Evolutionary conservation across 2,888 invertebrate species (phyloP).

Genomic region (Caenorhabditis japonica): DNA sequence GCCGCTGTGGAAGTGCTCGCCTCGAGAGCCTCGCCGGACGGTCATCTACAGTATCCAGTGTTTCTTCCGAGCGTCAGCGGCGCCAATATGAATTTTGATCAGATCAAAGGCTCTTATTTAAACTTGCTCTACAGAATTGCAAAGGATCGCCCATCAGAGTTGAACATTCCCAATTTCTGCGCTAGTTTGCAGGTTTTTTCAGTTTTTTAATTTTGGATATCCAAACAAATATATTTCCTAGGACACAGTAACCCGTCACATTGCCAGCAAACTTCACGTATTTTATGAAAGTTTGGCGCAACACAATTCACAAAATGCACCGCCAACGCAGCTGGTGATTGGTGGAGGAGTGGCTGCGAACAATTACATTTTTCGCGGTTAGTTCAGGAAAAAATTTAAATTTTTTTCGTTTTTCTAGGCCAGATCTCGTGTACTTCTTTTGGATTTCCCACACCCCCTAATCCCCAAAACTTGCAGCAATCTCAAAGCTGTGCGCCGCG

Average conservation of each 20-base stretch:
- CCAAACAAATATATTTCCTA: no score
- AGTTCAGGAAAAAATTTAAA: neutral
- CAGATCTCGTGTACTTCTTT: no score
- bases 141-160: neutral
- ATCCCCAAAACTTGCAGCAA: no score
- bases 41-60: slow-evolving; percentile 47
- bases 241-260: slow-evolving; percentile 60
- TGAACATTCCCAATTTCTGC: slow-evolving; percentile 53
- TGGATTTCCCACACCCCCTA: no score
- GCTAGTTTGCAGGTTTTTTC: slow-evolving; percentile 56
- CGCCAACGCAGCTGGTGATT: slow-evolving; percentile 61
- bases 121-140: slow-evolving; percentile 23
- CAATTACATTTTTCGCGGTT: slow-evolving; percentile 60
- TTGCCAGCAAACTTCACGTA: slow-evolving; percentile 51
- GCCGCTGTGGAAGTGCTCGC: slow-evolving; percentile 60
- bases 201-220: no score
- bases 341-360: slow-evolving; percentile 76
- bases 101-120: slow-evolving; percentile 61
- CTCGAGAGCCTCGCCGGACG: slow-evolving; percentile 41
- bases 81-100: slow-evolving; percentile 63
- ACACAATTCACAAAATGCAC: neutral
- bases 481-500: slow-evolving; percentile 56
- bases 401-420: neutral
- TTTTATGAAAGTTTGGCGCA: slow-evolving; percentile 44
- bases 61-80: slow-evolving; percentile 36